Evolutionary conservation across 2,113 vertebrate genomes (phyloP).

Genomic region (Pampusana beccarii): DNA sequence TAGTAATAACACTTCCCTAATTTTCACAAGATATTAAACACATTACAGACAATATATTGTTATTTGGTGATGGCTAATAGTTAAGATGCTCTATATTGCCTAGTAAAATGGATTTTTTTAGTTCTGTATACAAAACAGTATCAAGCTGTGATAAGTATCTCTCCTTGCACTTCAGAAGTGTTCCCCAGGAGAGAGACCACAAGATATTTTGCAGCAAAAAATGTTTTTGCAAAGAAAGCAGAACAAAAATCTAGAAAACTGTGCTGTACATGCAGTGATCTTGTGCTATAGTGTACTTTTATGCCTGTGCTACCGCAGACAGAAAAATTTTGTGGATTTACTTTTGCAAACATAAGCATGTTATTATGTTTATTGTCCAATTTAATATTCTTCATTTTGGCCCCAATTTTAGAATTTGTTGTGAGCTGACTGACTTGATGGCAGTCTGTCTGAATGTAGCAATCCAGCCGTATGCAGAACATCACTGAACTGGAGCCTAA

Average conservation of each 20-base stretch:
- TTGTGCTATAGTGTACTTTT: background rate
- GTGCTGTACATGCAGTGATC: background rate
- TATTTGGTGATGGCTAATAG: background rate
- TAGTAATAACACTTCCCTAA: background rate
- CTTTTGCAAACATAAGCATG: background rate
- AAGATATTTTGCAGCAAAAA: background rate
- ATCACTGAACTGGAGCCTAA: background rate
- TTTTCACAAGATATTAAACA: background rate
- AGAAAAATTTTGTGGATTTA: background rate
- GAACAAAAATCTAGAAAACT: background rate
- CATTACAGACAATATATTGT: background rate
- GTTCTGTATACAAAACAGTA: background rate
- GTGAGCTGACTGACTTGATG: background rate
- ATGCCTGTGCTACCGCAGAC: background rate
- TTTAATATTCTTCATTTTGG: background rate
- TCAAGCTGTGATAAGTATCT: background rate
- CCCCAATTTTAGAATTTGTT: background rate
- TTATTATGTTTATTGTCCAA: background rate
- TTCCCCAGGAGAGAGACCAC: fast-evolving
- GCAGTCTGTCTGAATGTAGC: background rate
- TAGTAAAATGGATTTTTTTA: background rate
- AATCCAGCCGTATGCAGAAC: background rate
- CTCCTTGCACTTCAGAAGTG: background rate
- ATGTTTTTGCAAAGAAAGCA: background rate
- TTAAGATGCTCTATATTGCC: background rate